phyloP scores from a whole-genome alignment of 2,113 vertebrate genomes.

The Nyctereutes procyonoides region DNA sequence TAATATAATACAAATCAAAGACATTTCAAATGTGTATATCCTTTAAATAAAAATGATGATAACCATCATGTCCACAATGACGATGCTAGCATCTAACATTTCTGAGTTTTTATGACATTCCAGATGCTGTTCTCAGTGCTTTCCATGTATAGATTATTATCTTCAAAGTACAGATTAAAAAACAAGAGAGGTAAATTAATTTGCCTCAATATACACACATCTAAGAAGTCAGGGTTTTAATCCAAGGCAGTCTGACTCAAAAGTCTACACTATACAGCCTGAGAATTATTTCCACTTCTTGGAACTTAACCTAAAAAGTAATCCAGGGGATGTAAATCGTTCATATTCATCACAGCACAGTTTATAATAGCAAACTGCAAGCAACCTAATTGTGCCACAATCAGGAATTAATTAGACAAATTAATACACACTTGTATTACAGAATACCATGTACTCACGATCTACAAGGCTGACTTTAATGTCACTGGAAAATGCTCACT shows the following conservation, averaged over 20 bases:
- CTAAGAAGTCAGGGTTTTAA: not conserved
- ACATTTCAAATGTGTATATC: too few species aligned
- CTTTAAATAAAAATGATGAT: too few species aligned
- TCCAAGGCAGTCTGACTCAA: not conserved
- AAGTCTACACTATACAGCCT: not conserved
- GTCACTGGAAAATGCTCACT: not conserved
- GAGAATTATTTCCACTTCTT: not conserved
- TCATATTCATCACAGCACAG: not conserved
- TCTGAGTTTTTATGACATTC: too few species aligned
- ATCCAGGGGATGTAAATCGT: not conserved
- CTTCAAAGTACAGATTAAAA: not conserved
- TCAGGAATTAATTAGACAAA: not conserved
- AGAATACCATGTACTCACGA: not conserved
- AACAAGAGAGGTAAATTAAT: slow-evolving; percentile 22
- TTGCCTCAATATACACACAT: not conserved
- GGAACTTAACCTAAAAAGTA: slow-evolving; percentile 27
- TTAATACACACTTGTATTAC: not conserved
- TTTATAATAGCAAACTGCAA: slow-evolving; percentile 14
- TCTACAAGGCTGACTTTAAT: not conserved
- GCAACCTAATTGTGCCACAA: not conserved
- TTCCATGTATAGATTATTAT: not conserved
- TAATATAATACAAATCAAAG: too few species aligned
- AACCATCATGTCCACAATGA: too few species aligned
- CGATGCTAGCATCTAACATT: too few species aligned
- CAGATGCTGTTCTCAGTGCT: too few species aligned